These are phyloP conservation scores for Amia ocellicauda DNA, from an alignment of 2,113 vertebrate genomes.

Conservation along the genomic window DNA sequence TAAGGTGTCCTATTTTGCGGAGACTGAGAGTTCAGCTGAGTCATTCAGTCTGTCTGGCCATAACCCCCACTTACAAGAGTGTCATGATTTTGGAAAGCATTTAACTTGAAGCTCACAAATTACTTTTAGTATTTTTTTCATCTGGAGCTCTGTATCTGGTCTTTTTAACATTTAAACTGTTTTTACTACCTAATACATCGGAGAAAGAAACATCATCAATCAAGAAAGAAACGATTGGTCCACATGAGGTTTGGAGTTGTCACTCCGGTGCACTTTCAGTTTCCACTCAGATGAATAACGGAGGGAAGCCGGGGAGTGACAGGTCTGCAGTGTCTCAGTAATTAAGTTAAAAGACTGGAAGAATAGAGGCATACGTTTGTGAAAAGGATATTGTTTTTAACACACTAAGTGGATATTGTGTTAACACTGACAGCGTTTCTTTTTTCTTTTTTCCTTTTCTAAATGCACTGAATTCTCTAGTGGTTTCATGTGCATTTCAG, in stretches of 20 bases:
- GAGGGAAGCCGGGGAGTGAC: background rate
- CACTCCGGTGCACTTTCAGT: background rate
- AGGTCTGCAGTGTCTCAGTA: conserved; percentile 13
- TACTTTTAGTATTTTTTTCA: background rate
- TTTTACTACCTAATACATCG: conserved; percentile 7
- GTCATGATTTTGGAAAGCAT: no score
- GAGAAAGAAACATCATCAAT: conserved; percentile 9
- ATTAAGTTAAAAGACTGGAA: conserved; percentile 2
- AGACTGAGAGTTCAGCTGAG: no score
- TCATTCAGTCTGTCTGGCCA: no score
- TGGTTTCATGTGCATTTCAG: background rate
- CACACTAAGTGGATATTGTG: conserved; percentile 9
- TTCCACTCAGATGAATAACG: background rate
- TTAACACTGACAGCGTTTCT: conserved; percentile 2
- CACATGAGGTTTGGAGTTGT: background rate
- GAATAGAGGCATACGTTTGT: background rate
- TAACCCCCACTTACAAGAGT: no score
- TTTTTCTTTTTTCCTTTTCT: no score
- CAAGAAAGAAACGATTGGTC: background rate
- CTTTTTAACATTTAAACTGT: background rate
- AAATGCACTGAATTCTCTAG: background rate
- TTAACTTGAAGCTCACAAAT: background rate
- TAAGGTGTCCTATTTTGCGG: no score
- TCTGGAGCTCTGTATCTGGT: background rate
- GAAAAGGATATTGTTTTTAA: conserved; percentile 3